These are phyloP conservation scores for Monoplex corrugatus DNA, from an alignment of 2,888 invertebrate genomes.

Conservation along the genomic window DNA sequence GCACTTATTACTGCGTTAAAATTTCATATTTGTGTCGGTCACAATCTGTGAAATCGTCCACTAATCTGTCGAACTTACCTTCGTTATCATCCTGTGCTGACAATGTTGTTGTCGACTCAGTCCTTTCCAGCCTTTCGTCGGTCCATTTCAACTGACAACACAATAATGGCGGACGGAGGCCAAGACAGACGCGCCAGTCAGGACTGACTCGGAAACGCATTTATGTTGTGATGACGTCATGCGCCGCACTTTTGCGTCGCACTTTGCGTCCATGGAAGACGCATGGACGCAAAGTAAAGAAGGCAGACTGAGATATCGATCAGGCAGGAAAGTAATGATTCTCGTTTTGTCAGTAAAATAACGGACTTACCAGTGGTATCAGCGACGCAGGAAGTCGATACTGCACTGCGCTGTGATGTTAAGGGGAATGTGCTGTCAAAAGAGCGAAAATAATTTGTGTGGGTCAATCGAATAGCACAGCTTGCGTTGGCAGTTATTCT, in stretches of 20 bases:
- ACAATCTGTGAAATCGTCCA: not conserved
- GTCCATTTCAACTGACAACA: conserved; percentile 34
- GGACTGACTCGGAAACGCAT: conserved; percentile 37
- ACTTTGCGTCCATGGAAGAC: conserved; percentile 32
- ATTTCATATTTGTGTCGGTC: not conserved
- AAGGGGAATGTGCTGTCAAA: too few species aligned
- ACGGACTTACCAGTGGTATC: too few species aligned
- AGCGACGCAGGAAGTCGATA: too few species aligned
- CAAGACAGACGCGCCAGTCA: conserved; percentile 28
- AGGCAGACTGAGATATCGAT: conserved; percentile 9
- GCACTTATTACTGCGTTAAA: not conserved
- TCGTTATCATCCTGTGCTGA: not conserved
- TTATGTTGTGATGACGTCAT: conserved; percentile 32
- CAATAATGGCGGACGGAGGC: conserved; percentile 32
- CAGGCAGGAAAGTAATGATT: not conserved
- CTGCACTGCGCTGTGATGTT: too few species aligned
- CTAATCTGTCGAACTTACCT: not conserved
- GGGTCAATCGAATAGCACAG: too few species aligned
- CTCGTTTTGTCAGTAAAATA: too few species aligned
- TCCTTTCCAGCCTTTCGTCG: conserved; percentile 16
- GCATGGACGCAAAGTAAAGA: conserved; percentile 33
- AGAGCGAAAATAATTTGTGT: too few species aligned
- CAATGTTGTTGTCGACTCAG: not conserved
- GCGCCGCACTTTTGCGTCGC: conserved; percentile 24
- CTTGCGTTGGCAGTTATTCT: too few species aligned